phyloP scores from a whole-genome alignment of 2,888 invertebrate species.

The Cantharis rufa region DNA sequence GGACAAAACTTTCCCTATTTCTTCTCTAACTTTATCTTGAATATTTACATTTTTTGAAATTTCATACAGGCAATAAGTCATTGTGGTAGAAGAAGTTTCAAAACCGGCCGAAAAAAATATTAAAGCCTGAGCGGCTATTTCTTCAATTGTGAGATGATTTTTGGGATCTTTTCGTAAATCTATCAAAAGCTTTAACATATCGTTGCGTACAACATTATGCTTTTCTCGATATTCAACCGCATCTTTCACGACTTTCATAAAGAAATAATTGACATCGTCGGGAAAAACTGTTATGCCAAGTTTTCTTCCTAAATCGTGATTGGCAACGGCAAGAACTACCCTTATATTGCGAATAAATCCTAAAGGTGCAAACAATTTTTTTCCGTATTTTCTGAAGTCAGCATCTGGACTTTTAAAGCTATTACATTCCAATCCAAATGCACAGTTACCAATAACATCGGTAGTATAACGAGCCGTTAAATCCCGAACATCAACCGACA shows the following conservation, averaged over 20 bases:
- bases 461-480: constrained; percentile 47
- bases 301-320: constrained; percentile 34
- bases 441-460: constrained; percentile 51
- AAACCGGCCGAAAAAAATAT: constrained; percentile 49
- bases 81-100: constrained; percentile 51
- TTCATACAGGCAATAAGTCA: constrained; percentile 58
- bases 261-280: constrained; percentile 50
- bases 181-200: constrained; percentile 61
- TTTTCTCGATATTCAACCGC: constrained; percentile 56
- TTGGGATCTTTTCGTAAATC: constrained; percentile 48
- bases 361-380: constrained; percentile 38
- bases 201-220: constrained; percentile 57
- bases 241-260: constrained; percentile 52
- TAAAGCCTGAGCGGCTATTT: constrained; percentile 37
- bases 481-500: constrained; percentile 37
- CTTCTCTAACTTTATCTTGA: constrained; percentile 54
- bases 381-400: constrained; percentile 45
- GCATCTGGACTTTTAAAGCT: constrained; percentile 54
- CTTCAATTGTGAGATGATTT: constrained; percentile 29
- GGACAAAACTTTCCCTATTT: constrained; percentile 49
- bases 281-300: constrained; percentile 37
- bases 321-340: constrained; percentile 17
- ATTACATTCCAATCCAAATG: constrained; percentile 50
- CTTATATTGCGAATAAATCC: constrained; percentile 13
- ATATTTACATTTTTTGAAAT: constrained; percentile 55